Evolutionary conservation across 2,797 vertebrate genomes (phyloP).

Genomic region (Micrastur ruficollis): DNA sequence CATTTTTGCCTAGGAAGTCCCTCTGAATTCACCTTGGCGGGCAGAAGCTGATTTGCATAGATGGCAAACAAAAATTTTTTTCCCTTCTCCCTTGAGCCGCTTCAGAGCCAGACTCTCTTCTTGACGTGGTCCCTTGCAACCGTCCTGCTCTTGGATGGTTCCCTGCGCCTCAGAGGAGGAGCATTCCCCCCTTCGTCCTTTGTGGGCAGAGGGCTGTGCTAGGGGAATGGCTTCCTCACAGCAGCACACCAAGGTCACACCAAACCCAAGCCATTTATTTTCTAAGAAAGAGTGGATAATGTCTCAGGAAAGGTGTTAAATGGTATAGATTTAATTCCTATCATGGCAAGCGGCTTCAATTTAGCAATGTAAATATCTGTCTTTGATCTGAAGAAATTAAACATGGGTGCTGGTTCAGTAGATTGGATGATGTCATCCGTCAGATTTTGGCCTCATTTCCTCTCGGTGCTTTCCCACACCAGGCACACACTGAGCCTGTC

Average conservation of each 20-base stretch:
- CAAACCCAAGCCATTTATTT: neutral
- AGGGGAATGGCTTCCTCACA: neutral
- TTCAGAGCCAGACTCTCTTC: neutral
- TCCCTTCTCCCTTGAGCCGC: neutral
- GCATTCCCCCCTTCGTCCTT: neutral
- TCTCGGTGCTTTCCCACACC: neutral
- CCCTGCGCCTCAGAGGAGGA: neutral
- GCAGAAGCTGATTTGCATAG: neutral
- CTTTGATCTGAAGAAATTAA: neutral
- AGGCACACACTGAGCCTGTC: neutral
- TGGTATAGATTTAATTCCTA: neutral
- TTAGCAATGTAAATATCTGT: neutral
- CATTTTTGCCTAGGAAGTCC: neutral
- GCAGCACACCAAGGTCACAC: neutral
- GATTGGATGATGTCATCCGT: neutral
- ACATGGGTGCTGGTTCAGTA: neutral
- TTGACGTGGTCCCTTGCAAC: neutral
- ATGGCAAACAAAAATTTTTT: neutral
- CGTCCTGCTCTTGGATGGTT: neutral
- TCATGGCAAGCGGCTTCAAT: neutral
- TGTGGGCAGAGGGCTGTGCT: neutral
- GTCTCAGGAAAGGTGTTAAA: neutral
- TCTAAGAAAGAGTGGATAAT: neutral
- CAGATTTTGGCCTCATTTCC: neutral
- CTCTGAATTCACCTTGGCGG: neutral